Evolutionary conservation across 2,888 invertebrate genomes (phyloP), one percentile per base, ranked within the genome.

Genomic region (Malacosoma neustria): DNA sequence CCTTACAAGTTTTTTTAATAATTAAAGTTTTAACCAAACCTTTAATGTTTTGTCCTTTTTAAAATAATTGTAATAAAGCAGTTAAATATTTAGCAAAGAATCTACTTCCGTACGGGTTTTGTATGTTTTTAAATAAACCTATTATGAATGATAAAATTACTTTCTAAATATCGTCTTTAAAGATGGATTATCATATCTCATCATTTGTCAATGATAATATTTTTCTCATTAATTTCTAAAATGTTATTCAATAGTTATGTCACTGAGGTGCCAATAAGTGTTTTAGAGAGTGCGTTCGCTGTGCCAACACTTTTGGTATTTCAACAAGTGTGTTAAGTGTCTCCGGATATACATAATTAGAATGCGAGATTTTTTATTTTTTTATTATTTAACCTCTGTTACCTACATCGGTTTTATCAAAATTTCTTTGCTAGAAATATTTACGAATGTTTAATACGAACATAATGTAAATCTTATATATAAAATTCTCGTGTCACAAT

Each of bases 191-290:
- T 22, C 2, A 22, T 9, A 5, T 7, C 5, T 22, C 22, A 22
- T 22, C 22, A 22, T 22, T 9, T 35, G 9, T 22, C 22, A 4
- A 22, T 7, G 22, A 22, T 22, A 22, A 22, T 22, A 5, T 22
- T 22, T 9, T n/a, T 22, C 9, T 12, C 55, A 58, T 57, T 55
- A 61, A 58, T 61, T 64, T 62, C 54, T 50, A 61, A 55, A 45
- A 12, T 52, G 46, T 58, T 55, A 58, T 53, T 51, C 53, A 55
- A 60, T 52, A 55, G 60, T 76, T 79, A 75, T 69, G 64, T 75
- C 69, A 76, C 52, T 49, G 57, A 57, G 56, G 34, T 29, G 36
- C 48, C 48, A 59, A 57, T 61, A 63, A 71, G 69, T 72, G 67
- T 63, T 67, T 67, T 72, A 64, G 69, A 73, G 72, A 70, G 67